These are phyloP conservation scores for Dicentrarchus labrax DNA, from an alignment of 2,113 vertebrate genomes.

Conservation along the genomic window DNA sequence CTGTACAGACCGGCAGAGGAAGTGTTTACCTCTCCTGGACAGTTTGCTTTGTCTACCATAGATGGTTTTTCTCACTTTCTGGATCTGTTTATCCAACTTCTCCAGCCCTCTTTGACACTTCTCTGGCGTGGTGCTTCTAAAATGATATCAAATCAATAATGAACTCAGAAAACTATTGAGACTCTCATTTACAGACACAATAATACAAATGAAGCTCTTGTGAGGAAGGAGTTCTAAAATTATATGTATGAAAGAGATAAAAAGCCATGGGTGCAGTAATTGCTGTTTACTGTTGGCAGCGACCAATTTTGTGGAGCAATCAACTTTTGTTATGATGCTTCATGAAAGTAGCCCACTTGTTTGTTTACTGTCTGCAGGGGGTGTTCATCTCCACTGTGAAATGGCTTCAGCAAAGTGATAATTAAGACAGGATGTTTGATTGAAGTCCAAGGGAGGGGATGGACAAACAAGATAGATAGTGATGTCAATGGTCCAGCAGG, in stretches of 20 bases:
- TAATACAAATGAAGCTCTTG: slow-evolving; percentile 23
- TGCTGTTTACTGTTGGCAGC: slow-evolving; percentile 68
- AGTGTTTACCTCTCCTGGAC: slow-evolving; percentile 48
- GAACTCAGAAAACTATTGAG: neutral
- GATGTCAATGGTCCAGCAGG: slow-evolving; percentile 59
- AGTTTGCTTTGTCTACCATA: slow-evolving; percentile 32
- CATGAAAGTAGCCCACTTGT: slow-evolving; percentile 55
- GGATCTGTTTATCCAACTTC: slow-evolving; percentile 23
- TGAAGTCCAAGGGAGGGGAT: slow-evolving; percentile 44
- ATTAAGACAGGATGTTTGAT: slow-evolving; percentile 55
- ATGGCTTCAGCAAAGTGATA: slow-evolving; percentile 53
- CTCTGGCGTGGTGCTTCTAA: neutral
- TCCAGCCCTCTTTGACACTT: slow-evolving; percentile 1
- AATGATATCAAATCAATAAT: slow-evolving; percentile 28
- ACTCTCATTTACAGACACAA: neutral
- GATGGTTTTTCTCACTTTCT: slow-evolving; percentile 19
- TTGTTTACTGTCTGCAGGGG: slow-evolving; percentile 74
- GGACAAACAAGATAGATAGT: slow-evolving; percentile 18
- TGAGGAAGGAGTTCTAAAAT: slow-evolving; percentile 18
- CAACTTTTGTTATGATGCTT: slow-evolving; percentile 52
- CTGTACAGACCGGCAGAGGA: slow-evolving; percentile 13
- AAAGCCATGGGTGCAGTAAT: slow-evolving; percentile 59
- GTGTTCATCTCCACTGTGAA: slow-evolving; percentile 53
- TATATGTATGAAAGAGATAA: slow-evolving; percentile 38
- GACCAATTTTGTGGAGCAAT: slow-evolving; percentile 55